A percentile compares a stretch with the other conserved stretches of the same genome.
Evolutionary conservation across 1,140 invertebrate species (phyloP).

Genomic region (Caenorhabditis inopinata): DNA sequence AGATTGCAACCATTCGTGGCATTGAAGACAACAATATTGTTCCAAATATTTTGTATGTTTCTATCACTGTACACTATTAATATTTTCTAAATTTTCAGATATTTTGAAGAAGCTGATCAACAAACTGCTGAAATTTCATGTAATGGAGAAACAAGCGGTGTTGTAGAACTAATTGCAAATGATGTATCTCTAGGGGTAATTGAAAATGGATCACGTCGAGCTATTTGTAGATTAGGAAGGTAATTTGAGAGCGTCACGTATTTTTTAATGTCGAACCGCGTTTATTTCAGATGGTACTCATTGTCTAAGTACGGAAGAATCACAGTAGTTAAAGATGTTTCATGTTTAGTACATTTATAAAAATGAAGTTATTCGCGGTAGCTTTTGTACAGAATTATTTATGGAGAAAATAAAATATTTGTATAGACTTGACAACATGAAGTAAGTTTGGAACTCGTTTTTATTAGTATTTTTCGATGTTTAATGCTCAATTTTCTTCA

Average conservation of each 20-base stretch:
- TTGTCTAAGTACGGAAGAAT: background rate
- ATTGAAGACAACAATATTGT: background rate
- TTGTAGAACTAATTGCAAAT: background rate
- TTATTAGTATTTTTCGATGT: no score
- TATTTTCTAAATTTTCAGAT: background rate
- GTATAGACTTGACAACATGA: no score
- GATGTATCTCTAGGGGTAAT: background rate
- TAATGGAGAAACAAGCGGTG: background rate
- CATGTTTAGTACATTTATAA: background rate
- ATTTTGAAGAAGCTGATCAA: background rate
- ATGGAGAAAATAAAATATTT: no score
- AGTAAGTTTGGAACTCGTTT: no score
- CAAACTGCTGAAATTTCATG: background rate
- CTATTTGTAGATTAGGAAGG: background rate
- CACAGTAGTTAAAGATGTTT: background rate
- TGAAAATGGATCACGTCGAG: background rate
- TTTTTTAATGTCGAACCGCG: background rate
- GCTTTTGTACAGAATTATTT: background rate
- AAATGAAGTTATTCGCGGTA: background rate
- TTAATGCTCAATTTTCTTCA: no score
- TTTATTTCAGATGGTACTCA: background rate
- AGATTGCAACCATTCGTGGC: background rate
- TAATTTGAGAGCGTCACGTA: background rate
- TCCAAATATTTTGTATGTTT: background rate
- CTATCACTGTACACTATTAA: no score